Evolutionary conservation across 2,888 invertebrate genomes (phyloP), one percentile per base, ranked within the genome.

Genomic region (Cecidostiba fungosa): DNA sequence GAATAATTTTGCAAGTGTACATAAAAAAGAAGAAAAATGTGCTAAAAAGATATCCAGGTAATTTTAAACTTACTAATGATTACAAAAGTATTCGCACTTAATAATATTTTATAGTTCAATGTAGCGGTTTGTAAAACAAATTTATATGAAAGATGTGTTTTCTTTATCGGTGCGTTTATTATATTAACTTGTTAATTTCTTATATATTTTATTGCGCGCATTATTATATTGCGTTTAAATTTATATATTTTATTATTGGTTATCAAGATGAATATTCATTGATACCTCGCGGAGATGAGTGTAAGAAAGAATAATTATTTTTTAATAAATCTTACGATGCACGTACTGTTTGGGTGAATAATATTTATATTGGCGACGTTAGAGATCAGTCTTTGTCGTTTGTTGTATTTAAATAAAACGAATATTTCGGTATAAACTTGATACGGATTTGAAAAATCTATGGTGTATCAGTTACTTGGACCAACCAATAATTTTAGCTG

Each of bases 401-500:
- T 32, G 43, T 39, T 81, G 54, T 62, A 59, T 80, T 81, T 19
- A 32, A 59, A 70, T 10, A 5, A 23, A 74, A 85, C 23, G 16
- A 12, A 66, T 47, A 43, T 82, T 78, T 85, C 32, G 26, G 50
- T 77, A 70, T 36, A 47, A 77, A 84, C 19, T 83, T 74, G 80
- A 84, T 82, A 78, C 43, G 26, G 16, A 43, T 43, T 78, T 77
- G 1, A n/a, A 54, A 82, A 74, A 81, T 3, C 19, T 19, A 59
- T n/a, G 54, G 26, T 50, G 72, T 78, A 54, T 79, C 62, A 72
- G 47, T 70, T 70, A 59, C 50, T 77, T 62, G 77, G 80, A 83
- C 83, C 79, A 83, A 86, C 73, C 69, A 29, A 86, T 59, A 79
- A 8, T 36, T 82, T 81, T 86, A 84, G 86, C 86, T 86, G 84